Base-by-base conservation (phyloP, 2,888 invertebrate species). In the Drosophila anceps region DNA sequence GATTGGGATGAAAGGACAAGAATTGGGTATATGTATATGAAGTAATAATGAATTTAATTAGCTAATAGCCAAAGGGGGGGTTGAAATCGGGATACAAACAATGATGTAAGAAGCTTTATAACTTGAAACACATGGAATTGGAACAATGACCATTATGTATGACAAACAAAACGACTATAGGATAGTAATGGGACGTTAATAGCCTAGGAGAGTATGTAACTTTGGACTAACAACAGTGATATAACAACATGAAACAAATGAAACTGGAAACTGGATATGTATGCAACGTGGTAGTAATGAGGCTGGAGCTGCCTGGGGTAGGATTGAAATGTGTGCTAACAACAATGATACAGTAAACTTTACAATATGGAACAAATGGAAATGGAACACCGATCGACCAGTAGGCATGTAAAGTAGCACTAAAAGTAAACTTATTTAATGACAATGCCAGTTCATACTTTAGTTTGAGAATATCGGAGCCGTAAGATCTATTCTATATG, bases 51-150 rank as follows among this genome's bases (percentile, higher is more conserved):
- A 37, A 27, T 33, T 12, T 24, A 20, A 27, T 4, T 8, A 9
- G 15, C 24, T 15, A 15, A 24, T 15, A 4, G 24, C 8, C 15
- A 27, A 8, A 13, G 15, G 27, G 9, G 15, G n/a, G 1, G n/a
- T 2, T 48, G 5, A 18, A n/a, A 27, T 27, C 4, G 15, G 24
- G 4, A 8, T 27, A 39, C 2, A 37, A 15, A 35, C 2, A 37
- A 20, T 20, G 20, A 2, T 51, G 20, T 51, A 33, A 51, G 8
- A 50, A 6, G 48, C 18, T 31, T 18, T 18, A 15, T 0, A 31
- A 50, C 13, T 35, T 20, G 50, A 13, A 51, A 35, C 29, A 12
- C 24, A 4, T 31, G 48, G 20, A 61, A 63, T n/a, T 27, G 48
- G 18, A 54, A 54, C 12, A 54, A 10, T 33, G 50, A 18, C 6